Percentiles rank a stretch among this genome's conserved stretches.
Conservation (phyloP, 2,888 invertebrate species). For the Zhuqinia jingwanae region DNA sequence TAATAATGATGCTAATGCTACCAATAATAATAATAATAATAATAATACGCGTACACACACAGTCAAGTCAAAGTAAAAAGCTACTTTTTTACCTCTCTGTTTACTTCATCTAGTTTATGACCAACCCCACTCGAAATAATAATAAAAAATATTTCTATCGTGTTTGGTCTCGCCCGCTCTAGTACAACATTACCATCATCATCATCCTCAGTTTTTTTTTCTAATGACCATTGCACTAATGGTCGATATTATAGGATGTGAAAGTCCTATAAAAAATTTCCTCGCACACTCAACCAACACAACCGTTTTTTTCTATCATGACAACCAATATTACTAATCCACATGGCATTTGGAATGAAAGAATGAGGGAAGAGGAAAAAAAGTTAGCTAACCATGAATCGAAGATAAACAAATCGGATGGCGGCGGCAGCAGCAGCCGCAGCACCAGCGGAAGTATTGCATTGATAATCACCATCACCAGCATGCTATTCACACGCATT, state of each 20-base stretch:
- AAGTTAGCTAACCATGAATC: slow-evolving; percentile 12
- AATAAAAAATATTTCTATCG: neutral
- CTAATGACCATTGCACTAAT: slow-evolving; percentile 11
- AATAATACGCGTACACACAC: neutral
- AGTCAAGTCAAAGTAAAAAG: neutral
- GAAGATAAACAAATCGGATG: slow-evolving; percentile 10
- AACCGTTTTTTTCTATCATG: neutral
- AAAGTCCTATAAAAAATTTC: slow-evolving; percentile 15
- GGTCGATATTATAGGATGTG: slow-evolving; percentile 27
- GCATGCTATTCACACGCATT: slow-evolving; percentile 22
- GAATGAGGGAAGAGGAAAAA: too few relatives aligned
- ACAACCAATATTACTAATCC: neutral
- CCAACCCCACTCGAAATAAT: neutral
- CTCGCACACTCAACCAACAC: neutral
- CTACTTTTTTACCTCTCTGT: neutral
- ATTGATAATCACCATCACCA: slow-evolving; percentile 38
- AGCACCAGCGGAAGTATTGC: slow-evolving; percentile 9
- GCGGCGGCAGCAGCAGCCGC: too few relatives aligned
- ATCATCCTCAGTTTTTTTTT: too few relatives aligned
- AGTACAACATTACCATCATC: neutral
- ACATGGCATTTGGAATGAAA: neutral
- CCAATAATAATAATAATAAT: slow-evolving; percentile 22
- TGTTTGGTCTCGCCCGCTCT: neutral
- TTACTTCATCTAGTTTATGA: neutral
- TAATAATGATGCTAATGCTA: neutral